Percentiles rank a stretch among this genome's conserved stretches.
phyloP scores from a whole-genome alignment of 1,140 invertebrate species.

The Pseudobourletiella spinata region DNA sequence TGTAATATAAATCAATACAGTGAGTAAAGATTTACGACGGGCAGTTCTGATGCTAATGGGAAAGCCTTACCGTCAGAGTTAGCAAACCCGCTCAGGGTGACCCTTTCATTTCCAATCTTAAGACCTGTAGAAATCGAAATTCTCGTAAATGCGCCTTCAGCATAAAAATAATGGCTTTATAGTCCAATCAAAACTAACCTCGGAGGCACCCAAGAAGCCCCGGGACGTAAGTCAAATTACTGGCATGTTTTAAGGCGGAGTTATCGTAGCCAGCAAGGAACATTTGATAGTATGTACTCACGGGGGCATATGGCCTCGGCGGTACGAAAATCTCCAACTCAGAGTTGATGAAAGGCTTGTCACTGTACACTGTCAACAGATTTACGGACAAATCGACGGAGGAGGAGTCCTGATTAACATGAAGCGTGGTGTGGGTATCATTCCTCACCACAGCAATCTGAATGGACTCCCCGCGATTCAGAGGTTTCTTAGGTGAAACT shows the following conservation, averaged over 20 bases:
- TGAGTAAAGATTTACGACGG: too few relatives aligned
- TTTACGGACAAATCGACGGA: slow-evolving; percentile 59
- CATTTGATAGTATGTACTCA: slow-evolving; percentile 71
- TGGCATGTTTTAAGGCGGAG: slow-evolving; percentile 30
- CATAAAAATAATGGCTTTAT: too few relatives aligned
- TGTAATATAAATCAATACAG: slow-evolving; percentile 34
- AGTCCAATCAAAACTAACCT: slow-evolving; percentile 81
- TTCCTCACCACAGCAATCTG: slow-evolving; percentile 71
- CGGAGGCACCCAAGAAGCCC: slow-evolving; percentile 79
- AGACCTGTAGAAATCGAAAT: slow-evolving; percentile 53
- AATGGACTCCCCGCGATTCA: slow-evolving; percentile 69
- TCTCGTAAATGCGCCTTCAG: slow-evolving; percentile 59
- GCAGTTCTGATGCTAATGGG: too few relatives aligned
- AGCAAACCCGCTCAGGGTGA: background rate
- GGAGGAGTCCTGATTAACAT: slow-evolving; percentile 70
- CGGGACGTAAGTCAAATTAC: slow-evolving; percentile 12
- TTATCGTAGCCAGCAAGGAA: slow-evolving; percentile 76
- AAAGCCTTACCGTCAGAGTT: slow-evolving; percentile 4
- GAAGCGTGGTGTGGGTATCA: slow-evolving; percentile 61
- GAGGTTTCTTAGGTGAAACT: slow-evolving; percentile 35
- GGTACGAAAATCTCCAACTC: slow-evolving; percentile 74
- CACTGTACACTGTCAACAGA: slow-evolving; percentile 63
- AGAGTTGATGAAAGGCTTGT: slow-evolving; percentile 74
- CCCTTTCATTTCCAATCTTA: background rate
- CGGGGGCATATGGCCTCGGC: slow-evolving; percentile 67